These are phyloP conservation scores for Napeogenes inachia DNA, from an alignment of 2,888 invertebrate species.

Conservation along the genomic window DNA sequence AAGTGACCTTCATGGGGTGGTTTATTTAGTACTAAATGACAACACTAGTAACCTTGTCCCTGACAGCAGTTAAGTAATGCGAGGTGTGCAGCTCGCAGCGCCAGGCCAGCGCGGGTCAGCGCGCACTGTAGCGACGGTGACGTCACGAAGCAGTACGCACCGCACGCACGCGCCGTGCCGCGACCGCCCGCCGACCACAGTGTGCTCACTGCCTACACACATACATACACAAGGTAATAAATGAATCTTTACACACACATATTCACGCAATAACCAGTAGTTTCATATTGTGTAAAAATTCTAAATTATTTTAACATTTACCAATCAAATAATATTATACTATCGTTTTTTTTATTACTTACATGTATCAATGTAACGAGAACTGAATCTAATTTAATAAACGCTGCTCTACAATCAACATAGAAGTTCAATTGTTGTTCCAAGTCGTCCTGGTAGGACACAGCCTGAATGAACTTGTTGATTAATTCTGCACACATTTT, in stretches of 20 bases:
- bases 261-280: too few relatives aligned
- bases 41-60: conserved; percentile 84
- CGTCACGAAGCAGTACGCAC: conserved; percentile 96
- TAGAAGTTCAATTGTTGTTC: conserved; percentile 96
- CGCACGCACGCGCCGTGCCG: conserved; percentile 91
- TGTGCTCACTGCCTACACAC: conserved; percentile 85
- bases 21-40: not conserved
- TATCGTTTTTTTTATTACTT: conserved; percentile 35
- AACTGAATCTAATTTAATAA: conserved; percentile 93
- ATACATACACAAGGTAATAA: not conserved
- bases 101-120: conserved; percentile 88
- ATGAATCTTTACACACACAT: not conserved
- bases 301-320: not conserved
- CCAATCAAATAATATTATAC: not conserved
- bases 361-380: conserved; percentile 92
- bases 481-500: conserved; percentile 91
- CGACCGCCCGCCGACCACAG: conserved; percentile 77
- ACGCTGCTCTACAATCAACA: conserved; percentile 92
- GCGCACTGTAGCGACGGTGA: conserved; percentile 94
- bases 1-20: too few relatives aligned
- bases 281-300: too few relatives aligned
- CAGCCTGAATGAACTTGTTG: conserved; percentile 86
- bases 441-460: conserved; percentile 90
- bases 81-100: conserved; percentile 91
- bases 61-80: conserved; percentile 93